Conservation (phyloP, 2,888 invertebrate species). For the Matsumyia berberina region DNA sequence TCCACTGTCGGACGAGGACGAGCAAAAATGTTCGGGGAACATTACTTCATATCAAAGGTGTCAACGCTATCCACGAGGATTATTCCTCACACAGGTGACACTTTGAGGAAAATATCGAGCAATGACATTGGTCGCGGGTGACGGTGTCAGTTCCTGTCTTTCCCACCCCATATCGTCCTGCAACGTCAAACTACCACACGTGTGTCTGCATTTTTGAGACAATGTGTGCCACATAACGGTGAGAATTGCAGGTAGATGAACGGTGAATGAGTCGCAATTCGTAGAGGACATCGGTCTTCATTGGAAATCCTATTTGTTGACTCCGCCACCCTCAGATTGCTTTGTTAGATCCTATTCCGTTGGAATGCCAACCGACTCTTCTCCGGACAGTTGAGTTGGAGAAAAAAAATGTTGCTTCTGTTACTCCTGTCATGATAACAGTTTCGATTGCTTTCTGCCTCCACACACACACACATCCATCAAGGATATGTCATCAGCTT, state of each 20-base stretch:
- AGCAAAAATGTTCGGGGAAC: constrained; percentile 14
- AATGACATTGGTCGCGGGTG: constrained; percentile 16
- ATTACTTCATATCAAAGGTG: constrained; percentile 56
- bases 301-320: constrained; percentile 40
- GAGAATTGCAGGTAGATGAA: constrained; percentile 40
- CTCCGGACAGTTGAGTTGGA: constrained; percentile 9
- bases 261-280: constrained; percentile 54
- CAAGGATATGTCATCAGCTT: too few species aligned
- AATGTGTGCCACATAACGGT: too few species aligned
- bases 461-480: too few species aligned
- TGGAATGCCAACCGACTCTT: neutral
- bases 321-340: constrained; percentile 4
- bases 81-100: constrained; percentile 42
- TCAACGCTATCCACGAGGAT: constrained; percentile 49
- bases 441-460: too few species aligned
- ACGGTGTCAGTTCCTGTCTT: too few species aligned
- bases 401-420: neutral
- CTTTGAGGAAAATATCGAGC: constrained; percentile 56
- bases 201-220: too few species aligned
- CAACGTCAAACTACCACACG: too few species aligned
- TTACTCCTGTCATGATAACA: too few species aligned
- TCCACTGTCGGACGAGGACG: neutral
- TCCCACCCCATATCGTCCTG: too few species aligned
- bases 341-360: too few species aligned
- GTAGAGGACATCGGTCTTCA: constrained; percentile 59